These are phyloP conservation scores for Ctenomys sociabilis DNA, from an alignment of 2,113 vertebrate species.

Conservation along the genomic window DNA sequence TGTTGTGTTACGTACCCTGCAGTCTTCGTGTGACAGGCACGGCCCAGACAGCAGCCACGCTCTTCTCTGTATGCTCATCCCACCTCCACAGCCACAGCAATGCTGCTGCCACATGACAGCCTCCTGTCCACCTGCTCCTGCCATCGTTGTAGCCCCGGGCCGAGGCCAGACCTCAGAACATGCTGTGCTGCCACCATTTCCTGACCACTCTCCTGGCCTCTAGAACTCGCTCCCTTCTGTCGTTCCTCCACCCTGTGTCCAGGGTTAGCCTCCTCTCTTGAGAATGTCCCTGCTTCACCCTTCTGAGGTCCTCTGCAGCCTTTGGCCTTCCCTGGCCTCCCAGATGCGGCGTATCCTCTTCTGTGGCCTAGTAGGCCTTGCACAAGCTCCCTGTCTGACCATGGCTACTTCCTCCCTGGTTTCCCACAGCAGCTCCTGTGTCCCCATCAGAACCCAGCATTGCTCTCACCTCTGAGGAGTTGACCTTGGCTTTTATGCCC, in stretches of 20 bases:
- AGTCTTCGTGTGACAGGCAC: background rate
- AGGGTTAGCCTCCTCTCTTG: background rate
- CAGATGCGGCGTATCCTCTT: accelerated
- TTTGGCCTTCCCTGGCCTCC: background rate
- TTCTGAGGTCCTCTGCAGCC: background rate
- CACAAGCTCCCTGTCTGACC: background rate
- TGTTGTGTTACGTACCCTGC: background rate
- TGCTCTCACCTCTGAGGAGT: background rate
- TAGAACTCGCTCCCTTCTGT: background rate
- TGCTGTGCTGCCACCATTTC: accelerated
- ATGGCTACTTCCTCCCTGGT: background rate
- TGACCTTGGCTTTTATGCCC: background rate
- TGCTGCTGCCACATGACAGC: accelerated
- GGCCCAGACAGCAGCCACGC: accelerated
- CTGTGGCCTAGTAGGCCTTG: background rate
- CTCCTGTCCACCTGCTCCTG: background rate
- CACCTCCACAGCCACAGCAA: accelerated
- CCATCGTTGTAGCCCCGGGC: too few relatives aligned
- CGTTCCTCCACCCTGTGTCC: background rate
- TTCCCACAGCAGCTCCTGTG: background rate
- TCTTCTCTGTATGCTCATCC: accelerated
- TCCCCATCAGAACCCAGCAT: background rate
- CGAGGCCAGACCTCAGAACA: accelerated
- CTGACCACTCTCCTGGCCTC: accelerated
- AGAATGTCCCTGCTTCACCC: background rate